Evolutionary conservation across 2,888 invertebrate genomes (phyloP).

Genomic region (Tetranychus piercei): DNA sequence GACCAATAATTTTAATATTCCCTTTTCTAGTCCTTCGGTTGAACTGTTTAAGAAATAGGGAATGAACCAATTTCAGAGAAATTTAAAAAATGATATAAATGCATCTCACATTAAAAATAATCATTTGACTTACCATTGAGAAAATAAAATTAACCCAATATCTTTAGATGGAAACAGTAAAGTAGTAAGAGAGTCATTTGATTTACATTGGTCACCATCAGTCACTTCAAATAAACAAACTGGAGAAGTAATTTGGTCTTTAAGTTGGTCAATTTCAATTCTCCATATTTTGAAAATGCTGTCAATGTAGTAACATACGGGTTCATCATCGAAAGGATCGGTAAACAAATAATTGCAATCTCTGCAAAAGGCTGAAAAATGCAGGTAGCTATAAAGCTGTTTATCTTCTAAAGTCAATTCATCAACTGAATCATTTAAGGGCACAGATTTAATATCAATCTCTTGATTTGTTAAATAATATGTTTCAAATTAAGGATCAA

Average conservation of each 20-base stretch:
- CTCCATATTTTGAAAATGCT: neutral
- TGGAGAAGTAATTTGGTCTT: neutral
- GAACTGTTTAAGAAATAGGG: neutral
- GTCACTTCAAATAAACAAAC: neutral
- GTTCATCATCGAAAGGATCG: conserved; percentile 1
- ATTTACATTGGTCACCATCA: neutral
- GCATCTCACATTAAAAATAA: neutral
- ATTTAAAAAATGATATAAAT: neutral
- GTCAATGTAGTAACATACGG: neutral
- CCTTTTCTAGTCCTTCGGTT: neutral
- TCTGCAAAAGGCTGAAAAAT: neutral
- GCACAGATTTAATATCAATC: neutral
- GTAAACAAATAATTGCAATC: neutral
- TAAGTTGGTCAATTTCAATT: neutral
- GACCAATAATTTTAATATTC: neutral
- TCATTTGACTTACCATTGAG: neutral
- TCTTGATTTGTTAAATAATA: neutral
- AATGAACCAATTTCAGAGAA: neutral
- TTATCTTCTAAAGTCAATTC: conserved; percentile 6
- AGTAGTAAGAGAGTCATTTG: neutral
- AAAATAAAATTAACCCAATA: neutral
- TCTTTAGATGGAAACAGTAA: neutral
- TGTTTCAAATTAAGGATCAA: neutral
- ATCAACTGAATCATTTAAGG: neutral
- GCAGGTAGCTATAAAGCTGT: neutral